Conservation (phyloP, 2,113 vertebrate species). For the Felis catus region DNA sequence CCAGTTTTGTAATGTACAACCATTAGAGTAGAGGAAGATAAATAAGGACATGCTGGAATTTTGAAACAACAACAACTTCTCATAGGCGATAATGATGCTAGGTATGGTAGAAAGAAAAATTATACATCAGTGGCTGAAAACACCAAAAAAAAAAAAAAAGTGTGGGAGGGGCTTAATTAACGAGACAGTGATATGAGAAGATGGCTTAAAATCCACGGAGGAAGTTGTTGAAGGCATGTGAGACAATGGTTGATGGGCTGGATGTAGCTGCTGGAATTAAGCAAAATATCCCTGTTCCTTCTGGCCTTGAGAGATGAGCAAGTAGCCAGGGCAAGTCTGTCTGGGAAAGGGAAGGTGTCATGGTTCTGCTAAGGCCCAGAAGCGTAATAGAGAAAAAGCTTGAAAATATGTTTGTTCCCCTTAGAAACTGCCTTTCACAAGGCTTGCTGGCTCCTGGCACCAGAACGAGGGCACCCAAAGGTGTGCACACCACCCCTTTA, state of each 20-base stretch:
- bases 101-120: background rate
- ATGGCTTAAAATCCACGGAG: background rate
- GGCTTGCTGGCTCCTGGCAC: background rate
- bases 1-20: background rate
- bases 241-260: background rate
- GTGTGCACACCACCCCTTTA: background rate
- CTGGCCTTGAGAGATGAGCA: background rate
- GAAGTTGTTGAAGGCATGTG: background rate
- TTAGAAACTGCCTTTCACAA: background rate
- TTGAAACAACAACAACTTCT: background rate
- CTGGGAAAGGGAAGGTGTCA: background rate
- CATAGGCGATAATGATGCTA: background rate
- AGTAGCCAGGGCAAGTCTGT: background rate
- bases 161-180: background rate
- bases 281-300: background rate
- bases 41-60: background rate
- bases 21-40: background rate
- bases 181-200: rapidly evolving
- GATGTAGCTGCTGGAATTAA: background rate
- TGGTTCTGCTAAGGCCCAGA: background rate
- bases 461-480: background rate
- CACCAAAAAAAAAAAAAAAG: too few species aligned
- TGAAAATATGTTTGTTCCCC: background rate
- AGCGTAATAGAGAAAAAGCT: background rate
- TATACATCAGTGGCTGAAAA: background rate